phyloP scores from a whole-genome alignment of 2,888 invertebrate species.

The Nomada flava region DNA sequence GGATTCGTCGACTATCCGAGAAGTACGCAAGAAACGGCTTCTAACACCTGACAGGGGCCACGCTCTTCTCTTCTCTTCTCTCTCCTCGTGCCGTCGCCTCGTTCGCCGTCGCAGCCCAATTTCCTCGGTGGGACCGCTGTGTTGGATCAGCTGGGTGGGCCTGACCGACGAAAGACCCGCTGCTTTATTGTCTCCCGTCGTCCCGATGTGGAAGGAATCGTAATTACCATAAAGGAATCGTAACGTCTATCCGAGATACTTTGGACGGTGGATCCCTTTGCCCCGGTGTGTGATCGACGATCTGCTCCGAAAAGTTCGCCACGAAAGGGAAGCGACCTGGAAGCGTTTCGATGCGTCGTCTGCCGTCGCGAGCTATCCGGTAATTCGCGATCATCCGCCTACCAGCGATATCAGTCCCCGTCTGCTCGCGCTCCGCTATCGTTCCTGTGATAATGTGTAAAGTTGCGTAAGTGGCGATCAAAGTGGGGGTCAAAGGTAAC shows the following conservation, averaged over 20 bases:
- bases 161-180: slow-evolving; percentile 58
- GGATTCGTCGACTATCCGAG: slow-evolving; percentile 91
- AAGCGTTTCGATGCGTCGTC: slow-evolving; percentile 66
- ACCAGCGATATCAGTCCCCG: not conserved
- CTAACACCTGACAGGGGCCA: slow-evolving; percentile 84
- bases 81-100: slow-evolving; percentile 69
- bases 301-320: not conserved
- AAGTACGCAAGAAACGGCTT: slow-evolving; percentile 86
- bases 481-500: slow-evolving; percentile 61
- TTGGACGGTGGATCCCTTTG: slow-evolving; percentile 9
- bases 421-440: slow-evolving; percentile 45
- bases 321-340: not conserved
- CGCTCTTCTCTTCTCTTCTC: slow-evolving; percentile 76
- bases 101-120: slow-evolving; percentile 68
- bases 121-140: slow-evolving; percentile 66
- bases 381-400: slow-evolving; percentile 42
- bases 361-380: slow-evolving; percentile 62
- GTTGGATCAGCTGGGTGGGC: slow-evolving; percentile 71
- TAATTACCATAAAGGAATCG: slow-evolving; percentile 64
- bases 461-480: slow-evolving; percentile 79
- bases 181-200: slow-evolving; percentile 56
- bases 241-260: slow-evolving; percentile 34
- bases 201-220: slow-evolving; percentile 59
- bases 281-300: slow-evolving; percentile 8
- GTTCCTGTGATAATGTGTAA: slow-evolving; percentile 71